A percentile compares a stretch with the other conserved stretches of the same genome.
Conservation (phyloP, 2,797 vertebrate species). For the Labroides dimidiatus region DNA sequence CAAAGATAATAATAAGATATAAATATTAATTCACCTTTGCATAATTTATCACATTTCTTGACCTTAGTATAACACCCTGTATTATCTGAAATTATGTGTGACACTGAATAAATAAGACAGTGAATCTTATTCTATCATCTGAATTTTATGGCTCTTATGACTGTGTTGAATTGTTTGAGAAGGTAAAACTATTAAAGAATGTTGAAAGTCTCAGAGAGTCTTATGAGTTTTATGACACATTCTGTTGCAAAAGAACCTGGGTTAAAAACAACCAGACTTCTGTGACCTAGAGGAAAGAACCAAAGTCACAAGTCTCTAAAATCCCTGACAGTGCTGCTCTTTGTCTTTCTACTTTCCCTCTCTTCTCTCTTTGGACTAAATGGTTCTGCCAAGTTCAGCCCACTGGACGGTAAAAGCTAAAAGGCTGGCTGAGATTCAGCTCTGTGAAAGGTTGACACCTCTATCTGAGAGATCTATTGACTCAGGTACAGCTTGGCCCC, state of each 20-base stretch:
- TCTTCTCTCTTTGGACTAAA: slow-evolving; percentile 42
- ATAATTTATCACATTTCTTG: not conserved
- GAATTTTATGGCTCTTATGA: no score
- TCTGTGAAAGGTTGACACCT: slow-evolving; percentile 69
- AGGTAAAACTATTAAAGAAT: not conserved
- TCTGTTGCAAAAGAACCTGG: not conserved
- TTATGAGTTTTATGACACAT: not conserved
- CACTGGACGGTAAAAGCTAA: slow-evolving; percentile 51
- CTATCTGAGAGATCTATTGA: slow-evolving; percentile 77
- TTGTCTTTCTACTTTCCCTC: slow-evolving; percentile 34
- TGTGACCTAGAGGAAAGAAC: not conserved
- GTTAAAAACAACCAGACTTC: not conserved
- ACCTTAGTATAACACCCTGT: not conserved
- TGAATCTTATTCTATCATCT: not conserved
- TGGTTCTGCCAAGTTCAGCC: slow-evolving; percentile 56
- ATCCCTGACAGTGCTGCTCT: slow-evolving; percentile 28
- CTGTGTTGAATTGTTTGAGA: not conserved
- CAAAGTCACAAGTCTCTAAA: slow-evolving; percentile 31
- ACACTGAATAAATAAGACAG: not conserved
- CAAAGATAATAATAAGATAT: not conserved
- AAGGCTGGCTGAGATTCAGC: slow-evolving; percentile 46
- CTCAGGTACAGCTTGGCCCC: slow-evolving; percentile 50
- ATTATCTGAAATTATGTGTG: not conserved
- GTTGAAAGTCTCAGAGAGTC: not conserved
- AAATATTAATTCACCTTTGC: not conserved